phyloP scores from a whole-genome alignment of 1,140 invertebrate genomes.

The Theocolax elegans region DNA sequence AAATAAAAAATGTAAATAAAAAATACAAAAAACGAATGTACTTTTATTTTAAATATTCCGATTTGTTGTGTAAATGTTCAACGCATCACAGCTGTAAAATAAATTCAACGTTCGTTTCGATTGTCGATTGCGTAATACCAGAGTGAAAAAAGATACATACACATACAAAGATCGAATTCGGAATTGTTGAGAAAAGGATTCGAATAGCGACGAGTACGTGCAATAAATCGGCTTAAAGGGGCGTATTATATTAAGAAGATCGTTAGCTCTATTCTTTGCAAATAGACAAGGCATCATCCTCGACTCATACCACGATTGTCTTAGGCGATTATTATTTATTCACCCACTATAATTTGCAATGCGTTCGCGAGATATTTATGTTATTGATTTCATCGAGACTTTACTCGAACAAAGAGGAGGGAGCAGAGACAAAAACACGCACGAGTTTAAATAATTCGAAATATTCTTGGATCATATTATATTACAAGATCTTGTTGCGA shows the following conservation, averaged over 20 bases:
- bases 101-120: not conserved
- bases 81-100: not conserved
- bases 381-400: constrained; percentile 28
- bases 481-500: too few species aligned
- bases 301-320: not conserved
- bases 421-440: not conserved
- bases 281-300: too few species aligned
- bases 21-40: too few species aligned
- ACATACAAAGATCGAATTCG: constrained; percentile 9
- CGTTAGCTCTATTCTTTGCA: too few species aligned
- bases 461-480: too few species aligned
- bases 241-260: constrained; percentile 36
- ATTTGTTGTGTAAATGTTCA: too few species aligned
- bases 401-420: not conserved
- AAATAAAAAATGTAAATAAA: too few species aligned
- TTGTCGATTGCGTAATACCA: not conserved
- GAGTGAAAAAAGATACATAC: constrained; percentile 13
- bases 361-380: not conserved
- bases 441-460: not conserved
- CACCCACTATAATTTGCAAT: not conserved
- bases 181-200: not conserved
- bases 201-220: not conserved
- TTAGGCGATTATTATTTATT: constrained; percentile 10
- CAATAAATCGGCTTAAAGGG: constrained; percentile 29
- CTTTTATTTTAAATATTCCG: too few species aligned